A percentile compares a stretch with the other conserved stretches of the same genome.
phyloP scores from a whole-genome alignment of 64 coral and sea anemone genomes.

The Acropora yongei region DNA sequence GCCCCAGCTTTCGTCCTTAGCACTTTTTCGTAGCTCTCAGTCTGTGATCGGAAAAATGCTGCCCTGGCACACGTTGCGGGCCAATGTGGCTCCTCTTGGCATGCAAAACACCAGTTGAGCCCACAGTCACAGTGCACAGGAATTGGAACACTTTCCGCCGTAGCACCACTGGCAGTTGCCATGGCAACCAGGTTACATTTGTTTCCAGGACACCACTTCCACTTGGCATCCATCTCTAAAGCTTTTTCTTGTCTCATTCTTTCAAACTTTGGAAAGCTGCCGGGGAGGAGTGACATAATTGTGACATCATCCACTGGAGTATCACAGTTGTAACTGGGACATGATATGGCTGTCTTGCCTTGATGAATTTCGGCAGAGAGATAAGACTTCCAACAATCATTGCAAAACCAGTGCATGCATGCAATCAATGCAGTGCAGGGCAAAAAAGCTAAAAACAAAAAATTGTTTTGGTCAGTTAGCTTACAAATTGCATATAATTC shows the following conservation, averaged over 20 bases:
- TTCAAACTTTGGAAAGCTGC: conserved; percentile 34
- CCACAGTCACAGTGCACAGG: conserved; percentile 75
- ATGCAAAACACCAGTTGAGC: conserved; percentile 79
- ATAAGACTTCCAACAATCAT: conserved; percentile 70
- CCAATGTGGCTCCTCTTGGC: conserved; percentile 87
- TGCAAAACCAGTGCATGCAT: conserved; percentile 75
- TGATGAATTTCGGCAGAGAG: conserved; percentile 24
- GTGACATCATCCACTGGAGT: conserved; percentile 49
- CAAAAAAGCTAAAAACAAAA: neutral
- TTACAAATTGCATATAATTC: neutral
- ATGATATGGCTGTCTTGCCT: conserved; percentile 38
- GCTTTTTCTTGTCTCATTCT: conserved; percentile 27
- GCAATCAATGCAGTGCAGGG: conserved; percentile 31
- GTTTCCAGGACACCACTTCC: conserved; percentile 66
- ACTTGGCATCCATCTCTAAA: conserved; percentile 34
- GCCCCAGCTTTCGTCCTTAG: conserved; percentile 12
- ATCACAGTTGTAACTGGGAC: conserved; percentile 58
- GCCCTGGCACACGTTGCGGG: conserved; percentile 84
- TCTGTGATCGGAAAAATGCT: conserved; percentile 52
- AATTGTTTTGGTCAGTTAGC: neutral
- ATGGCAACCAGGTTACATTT: conserved; percentile 53
- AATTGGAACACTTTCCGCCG: neutral
- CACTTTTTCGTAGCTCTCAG: conserved; percentile 25
- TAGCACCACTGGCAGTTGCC: neutral
- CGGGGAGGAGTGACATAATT: conserved; percentile 37